Evolutionary conservation across 2,797 vertebrate genomes (phyloP).

Genomic region (Pyrocephalus nanus): DNA sequence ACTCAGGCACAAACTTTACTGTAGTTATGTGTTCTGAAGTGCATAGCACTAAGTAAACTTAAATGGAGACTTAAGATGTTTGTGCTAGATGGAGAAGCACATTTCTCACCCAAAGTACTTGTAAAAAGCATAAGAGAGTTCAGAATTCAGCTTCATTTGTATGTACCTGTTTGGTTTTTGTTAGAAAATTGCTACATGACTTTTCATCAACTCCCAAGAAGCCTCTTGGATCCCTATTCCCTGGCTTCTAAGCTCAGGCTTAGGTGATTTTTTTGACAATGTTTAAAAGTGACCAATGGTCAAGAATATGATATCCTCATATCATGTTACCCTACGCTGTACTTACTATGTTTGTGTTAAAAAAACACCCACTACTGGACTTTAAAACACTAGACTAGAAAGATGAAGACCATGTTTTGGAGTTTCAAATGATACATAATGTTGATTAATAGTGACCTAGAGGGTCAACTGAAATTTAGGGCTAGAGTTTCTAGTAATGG

Average conservation of each 20-base stretch:
- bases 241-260: not conserved
- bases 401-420: not conserved
- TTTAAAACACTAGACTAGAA: not conserved
- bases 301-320: not conserved
- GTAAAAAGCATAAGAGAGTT: not conserved
- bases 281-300: constrained; percentile 4
- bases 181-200: not conserved
- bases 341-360: not conserved
- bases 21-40: not conserved
- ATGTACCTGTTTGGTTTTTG: not conserved
- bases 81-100: not conserved
- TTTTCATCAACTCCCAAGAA: not conserved
- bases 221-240: not conserved
- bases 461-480: constrained; percentile 56
- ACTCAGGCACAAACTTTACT: not conserved
- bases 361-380: not conserved
- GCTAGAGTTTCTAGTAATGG: constrained; percentile 62
- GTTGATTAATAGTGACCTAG: constrained; percentile 43
- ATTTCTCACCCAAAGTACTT: not conserved
- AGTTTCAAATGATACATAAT: constrained; percentile 46
- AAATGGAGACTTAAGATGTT: not conserved
- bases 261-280: not conserved
- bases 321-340: not conserved
- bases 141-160: not conserved
- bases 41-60: not conserved